Evolutionary conservation across 2,888 invertebrate genomes (phyloP).

Genomic region (Dicyrtomina minuta): DNA sequence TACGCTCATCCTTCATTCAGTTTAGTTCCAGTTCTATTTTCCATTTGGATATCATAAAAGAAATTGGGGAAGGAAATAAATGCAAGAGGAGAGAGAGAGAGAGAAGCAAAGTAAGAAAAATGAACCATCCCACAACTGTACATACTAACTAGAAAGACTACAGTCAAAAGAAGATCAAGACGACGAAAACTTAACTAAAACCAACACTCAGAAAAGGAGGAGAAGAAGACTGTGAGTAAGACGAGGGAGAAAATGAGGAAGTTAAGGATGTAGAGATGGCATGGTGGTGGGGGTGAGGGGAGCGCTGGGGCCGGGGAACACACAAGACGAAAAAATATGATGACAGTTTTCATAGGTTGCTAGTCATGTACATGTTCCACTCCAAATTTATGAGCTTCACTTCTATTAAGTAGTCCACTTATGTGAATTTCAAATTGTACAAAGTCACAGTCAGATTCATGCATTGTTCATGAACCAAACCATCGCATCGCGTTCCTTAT

Average conservation of each 20-base stretch:
- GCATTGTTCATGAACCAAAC: constrained; percentile 20
- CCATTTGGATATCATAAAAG: too few relatives aligned
- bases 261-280: too few relatives aligned
- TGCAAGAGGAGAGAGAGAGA: background rate
- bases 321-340: constrained; percentile 8
- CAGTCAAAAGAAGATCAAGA: too few relatives aligned
- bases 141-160: too few relatives aligned
- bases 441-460: constrained; percentile 26
- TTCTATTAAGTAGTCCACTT: constrained; percentile 28
- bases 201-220: too few relatives aligned
- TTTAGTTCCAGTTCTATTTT: too few relatives aligned
- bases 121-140: too few relatives aligned
- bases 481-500: constrained; percentile 1
- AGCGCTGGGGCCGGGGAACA: background rate
- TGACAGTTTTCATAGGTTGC: constrained; percentile 15
- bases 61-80: background rate
- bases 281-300: background rate
- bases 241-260: too few relatives aligned
- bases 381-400: constrained; percentile 26
- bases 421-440: constrained; percentile 27
- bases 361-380: constrained; percentile 20
- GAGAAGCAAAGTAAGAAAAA: background rate
- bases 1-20: too few relatives aligned
- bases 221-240: too few relatives aligned
- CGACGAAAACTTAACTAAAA: too few relatives aligned